A percentile compares a stretch with the other conserved stretches of the same genome.
These are phyloP conservation scores for Pipra filicauda DNA, from an alignment of 2,113 vertebrate species.

Conservation along the genomic window DNA sequence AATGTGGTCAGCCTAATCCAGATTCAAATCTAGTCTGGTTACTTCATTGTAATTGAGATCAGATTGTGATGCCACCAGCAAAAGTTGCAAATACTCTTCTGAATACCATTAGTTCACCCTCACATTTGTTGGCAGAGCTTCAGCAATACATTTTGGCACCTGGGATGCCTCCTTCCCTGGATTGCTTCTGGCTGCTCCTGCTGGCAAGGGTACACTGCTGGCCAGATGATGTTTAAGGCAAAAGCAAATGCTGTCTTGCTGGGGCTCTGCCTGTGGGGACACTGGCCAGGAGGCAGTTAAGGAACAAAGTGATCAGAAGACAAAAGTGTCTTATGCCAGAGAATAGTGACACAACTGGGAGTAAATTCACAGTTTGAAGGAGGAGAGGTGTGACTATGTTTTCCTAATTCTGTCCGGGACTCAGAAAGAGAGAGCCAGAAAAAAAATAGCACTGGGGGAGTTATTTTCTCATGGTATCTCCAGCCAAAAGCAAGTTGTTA, in stretches of 20 bases:
- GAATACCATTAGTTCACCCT: neutral
- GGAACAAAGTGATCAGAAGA: neutral
- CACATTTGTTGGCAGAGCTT: neutral
- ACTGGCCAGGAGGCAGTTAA: neutral
- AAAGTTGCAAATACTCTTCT: neutral
- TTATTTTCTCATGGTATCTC: slow-evolving; percentile 64
- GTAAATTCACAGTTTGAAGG: neutral
- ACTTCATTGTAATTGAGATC: slow-evolving; percentile 27
- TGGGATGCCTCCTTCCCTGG: neutral
- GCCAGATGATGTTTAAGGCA: neutral
- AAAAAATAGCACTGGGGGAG: slow-evolving; percentile 21
- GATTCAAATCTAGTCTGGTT: slow-evolving; percentile 1
- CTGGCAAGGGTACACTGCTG: neutral
- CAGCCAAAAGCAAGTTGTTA: slow-evolving; percentile 61
- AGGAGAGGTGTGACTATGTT: slow-evolving; percentile 15
- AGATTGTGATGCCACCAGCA: slow-evolving; percentile 11
- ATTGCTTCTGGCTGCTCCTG: neutral
- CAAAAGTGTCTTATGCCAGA: neutral
- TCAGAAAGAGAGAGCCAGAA: neutral
- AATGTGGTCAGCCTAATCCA: slow-evolving; percentile 37
- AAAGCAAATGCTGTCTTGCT: neutral
- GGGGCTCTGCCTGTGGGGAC: neutral
- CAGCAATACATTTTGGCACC: neutral
- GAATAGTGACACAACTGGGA: neutral
- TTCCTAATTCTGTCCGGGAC: slow-evolving; percentile 39